These are phyloP conservation scores for Leptobrachium ailaonicum DNA, from an alignment of 2,113 vertebrate species.

Conservation along the genomic window DNA sequence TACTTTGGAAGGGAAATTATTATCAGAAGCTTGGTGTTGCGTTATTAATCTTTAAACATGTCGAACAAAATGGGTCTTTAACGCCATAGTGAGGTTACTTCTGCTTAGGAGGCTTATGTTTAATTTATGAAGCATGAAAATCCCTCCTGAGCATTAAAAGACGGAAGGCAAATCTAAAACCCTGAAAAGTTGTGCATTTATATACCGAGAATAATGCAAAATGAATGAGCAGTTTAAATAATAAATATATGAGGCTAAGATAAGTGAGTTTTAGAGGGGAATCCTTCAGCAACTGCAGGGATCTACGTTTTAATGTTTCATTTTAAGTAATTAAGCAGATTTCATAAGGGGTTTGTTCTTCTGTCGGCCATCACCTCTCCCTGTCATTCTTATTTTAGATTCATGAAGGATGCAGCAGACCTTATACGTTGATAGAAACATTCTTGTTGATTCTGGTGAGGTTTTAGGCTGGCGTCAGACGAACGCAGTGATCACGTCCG, in stretches of 20 bases:
- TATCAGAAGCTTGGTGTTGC: not conserved
- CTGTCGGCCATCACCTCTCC: slow-evolving; percentile 4
- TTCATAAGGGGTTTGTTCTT: slow-evolving; percentile 27
- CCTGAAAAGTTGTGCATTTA: slow-evolving; percentile 40
- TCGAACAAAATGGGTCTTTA: not conserved
- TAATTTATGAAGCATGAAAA: slow-evolving; percentile 17
- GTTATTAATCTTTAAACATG: not conserved
- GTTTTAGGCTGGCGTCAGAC: too few species aligned
- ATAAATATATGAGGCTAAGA: slow-evolving; percentile 36
- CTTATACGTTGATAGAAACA: not conserved
- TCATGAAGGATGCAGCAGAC: not conserved
- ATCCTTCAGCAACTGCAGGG: slow-evolving; percentile 23
- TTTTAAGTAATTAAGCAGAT: slow-evolving; percentile 41
- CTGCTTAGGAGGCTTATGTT: not conserved
- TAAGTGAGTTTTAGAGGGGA: slow-evolving; percentile 31
- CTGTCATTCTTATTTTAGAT: not conserved
- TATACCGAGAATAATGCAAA: slow-evolving; percentile 35
- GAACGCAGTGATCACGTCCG: too few species aligned
- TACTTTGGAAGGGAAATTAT: not conserved
- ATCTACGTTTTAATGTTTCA: slow-evolving; percentile 38
- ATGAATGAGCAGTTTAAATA: slow-evolving; percentile 46
- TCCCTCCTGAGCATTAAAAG: not conserved
- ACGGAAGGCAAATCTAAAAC: slow-evolving; percentile 5
- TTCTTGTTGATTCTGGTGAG: too few species aligned
- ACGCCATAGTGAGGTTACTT: not conserved